Conservation (phyloP, 2,888 invertebrate species). For the Cosmorhoe ocellata region DNA sequence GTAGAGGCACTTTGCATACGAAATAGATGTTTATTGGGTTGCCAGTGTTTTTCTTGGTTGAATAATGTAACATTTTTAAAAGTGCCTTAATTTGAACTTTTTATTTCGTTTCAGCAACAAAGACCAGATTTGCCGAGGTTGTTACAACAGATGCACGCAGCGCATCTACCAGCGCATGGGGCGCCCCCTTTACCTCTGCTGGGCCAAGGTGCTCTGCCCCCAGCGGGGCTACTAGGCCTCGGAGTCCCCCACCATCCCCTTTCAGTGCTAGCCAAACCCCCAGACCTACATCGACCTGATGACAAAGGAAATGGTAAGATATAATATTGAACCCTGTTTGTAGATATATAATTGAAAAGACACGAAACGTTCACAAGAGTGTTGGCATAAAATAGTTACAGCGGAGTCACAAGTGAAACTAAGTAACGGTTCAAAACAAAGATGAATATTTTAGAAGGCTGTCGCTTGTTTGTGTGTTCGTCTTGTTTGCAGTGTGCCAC, state of each 20-base stretch:
- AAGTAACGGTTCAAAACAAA: conserved; percentile 59
- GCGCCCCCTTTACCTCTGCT: conserved; percentile 86
- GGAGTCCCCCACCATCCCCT: conserved; percentile 88
- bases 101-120: conserved; percentile 86
- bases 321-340: background rate
- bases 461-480: conserved; percentile 68
- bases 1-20: background rate
- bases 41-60: background rate
- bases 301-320: conserved; percentile 89
- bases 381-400: conserved; percentile 25
- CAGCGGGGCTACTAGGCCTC: conserved; percentile 85
- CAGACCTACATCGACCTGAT: conserved; percentile 89
- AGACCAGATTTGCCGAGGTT: conserved; percentile 91
- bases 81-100: background rate
- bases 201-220: conserved; percentile 75
- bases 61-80: background rate
- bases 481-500: conserved; percentile 77
- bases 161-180: conserved; percentile 88
- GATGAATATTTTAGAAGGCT: conserved; percentile 73
- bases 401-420: conserved; percentile 43
- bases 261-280: conserved; percentile 89
- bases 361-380: conserved; percentile 1
- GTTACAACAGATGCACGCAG: conserved; percentile 96
- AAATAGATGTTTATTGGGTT: background rate
- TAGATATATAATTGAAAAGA: conserved; percentile 1